Conservation (phyloP, 1,140 invertebrate species). For the Arctopsyche grandis region DNA sequence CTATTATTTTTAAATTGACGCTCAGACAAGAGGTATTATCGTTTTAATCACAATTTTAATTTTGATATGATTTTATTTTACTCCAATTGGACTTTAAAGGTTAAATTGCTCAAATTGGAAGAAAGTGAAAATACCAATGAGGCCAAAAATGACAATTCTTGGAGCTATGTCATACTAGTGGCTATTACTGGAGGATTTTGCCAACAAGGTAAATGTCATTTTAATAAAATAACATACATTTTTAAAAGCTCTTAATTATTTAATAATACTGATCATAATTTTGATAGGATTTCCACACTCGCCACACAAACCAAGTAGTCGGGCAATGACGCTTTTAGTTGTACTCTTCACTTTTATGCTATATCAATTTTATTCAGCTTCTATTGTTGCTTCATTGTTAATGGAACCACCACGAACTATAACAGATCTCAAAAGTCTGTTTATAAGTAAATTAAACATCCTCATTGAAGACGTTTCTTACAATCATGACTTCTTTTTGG, state of each 20-base stretch:
- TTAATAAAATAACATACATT: not conserved
- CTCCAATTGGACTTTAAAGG: not conserved
- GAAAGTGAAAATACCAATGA: conserved; percentile 7
- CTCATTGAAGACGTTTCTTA: conserved; percentile 67
- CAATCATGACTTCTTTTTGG: conserved; percentile 63
- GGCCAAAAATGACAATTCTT: conserved; percentile 44
- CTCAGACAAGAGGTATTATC: conserved; percentile 40
- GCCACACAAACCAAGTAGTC: conserved; percentile 44
- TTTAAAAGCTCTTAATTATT: not conserved
- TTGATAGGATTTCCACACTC: conserved; percentile 41
- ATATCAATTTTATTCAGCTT: conserved; percentile 73
- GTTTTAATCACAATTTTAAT: not conserved
- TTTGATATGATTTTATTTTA: not conserved
- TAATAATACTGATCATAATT: not conserved
- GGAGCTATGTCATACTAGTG: conserved; percentile 46
- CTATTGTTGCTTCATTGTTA: conserved; percentile 72
- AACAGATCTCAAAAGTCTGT: conserved; percentile 64
- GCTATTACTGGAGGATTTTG: conserved; percentile 36
- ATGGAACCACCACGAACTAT: conserved; percentile 68
- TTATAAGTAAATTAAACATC: conserved; percentile 66
- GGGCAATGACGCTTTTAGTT: conserved; percentile 62
- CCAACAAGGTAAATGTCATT: conserved; percentile 46
- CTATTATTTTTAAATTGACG: conserved; percentile 34
- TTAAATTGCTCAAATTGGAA: not conserved
- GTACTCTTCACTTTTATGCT: conserved; percentile 68